Conservation (phyloP, 2,888 invertebrate species). For the Dusona sp. region DNA sequence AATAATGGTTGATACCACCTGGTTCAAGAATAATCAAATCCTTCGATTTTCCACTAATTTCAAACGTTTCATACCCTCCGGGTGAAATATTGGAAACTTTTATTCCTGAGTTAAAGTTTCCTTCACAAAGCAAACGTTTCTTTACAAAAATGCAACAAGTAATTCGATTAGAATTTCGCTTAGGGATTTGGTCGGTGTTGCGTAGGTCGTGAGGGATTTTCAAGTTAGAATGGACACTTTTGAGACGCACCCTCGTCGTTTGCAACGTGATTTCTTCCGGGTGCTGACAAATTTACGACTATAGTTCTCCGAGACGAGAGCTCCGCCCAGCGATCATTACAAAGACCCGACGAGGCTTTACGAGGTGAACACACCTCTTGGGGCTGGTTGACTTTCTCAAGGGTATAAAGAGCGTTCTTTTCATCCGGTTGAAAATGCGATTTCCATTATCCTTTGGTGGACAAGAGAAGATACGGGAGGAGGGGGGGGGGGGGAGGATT, state of each 20-base stretch:
- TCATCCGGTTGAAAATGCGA: conserved; percentile 9
- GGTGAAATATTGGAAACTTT: not conserved
- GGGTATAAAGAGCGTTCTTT: conserved; percentile 25
- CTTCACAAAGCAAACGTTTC: not conserved
- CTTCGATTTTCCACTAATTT: not conserved
- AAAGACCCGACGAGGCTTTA: conserved; percentile 42
- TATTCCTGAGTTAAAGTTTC: not conserved
- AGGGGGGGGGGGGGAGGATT: not conserved
- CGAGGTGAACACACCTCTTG: conserved; percentile 45
- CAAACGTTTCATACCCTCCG: not conserved
- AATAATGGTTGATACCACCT: not conserved
- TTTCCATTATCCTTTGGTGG: conserved; percentile 11
- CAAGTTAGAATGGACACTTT: not conserved
- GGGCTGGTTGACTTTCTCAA: conserved; percentile 49
- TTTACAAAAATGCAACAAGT: conserved; percentile 2
- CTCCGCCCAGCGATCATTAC: conserved; percentile 69
- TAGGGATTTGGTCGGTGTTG: not conserved
- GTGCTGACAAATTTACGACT: conserved; percentile 68
- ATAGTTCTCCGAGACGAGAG: conserved; percentile 19
- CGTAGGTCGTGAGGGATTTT: conserved; percentile 1
- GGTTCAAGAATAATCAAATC: not conserved
- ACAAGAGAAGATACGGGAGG: not conserved
- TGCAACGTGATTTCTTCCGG: conserved; percentile 52
- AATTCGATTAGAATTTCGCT: conserved; percentile 7
- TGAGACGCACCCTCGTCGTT: conserved; percentile 7